phyloP scores from a whole-genome alignment of 2,797 vertebrate species.

The Siniperca scherzeri region DNA sequence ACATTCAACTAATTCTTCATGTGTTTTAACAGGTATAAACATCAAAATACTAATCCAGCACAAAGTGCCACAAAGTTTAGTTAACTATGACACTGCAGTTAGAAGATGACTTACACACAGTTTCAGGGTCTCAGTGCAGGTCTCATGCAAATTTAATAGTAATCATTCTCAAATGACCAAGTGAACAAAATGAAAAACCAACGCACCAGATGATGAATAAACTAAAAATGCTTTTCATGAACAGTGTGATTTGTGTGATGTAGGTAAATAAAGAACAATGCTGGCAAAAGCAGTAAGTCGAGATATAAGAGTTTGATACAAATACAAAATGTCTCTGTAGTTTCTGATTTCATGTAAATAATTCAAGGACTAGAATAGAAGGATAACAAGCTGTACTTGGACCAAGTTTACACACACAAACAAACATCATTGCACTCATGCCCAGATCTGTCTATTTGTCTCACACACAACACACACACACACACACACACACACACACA shows the following conservation, averaged over 20 bases:
- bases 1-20: too few relatives aligned
- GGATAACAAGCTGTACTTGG: not conserved
- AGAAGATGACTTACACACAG: not conserved
- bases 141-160: not conserved
- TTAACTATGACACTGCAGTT: not conserved
- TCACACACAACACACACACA: not conserved
- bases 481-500: slow-evolving; percentile 1
- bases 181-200: not conserved
- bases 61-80: not conserved
- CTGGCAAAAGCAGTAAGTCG: slow-evolving; percentile 29
- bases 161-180: not conserved
- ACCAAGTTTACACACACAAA: not conserved
- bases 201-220: not conserved
- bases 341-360: not conserved
- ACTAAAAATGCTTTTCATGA: not conserved
- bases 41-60: not conserved
- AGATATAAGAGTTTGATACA: not conserved
- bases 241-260: not conserved
- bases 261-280: not conserved
- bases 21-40: too few relatives aligned
- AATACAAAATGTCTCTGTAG: not conserved
- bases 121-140: not conserved
- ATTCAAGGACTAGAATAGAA: slow-evolving; percentile 1
- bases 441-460: not conserved
- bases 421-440: not conserved